These are phyloP conservation scores for Mesorhabditis spiculigera DNA, from an alignment of 2,888 invertebrate genomes.

Conservation along the genomic window DNA sequence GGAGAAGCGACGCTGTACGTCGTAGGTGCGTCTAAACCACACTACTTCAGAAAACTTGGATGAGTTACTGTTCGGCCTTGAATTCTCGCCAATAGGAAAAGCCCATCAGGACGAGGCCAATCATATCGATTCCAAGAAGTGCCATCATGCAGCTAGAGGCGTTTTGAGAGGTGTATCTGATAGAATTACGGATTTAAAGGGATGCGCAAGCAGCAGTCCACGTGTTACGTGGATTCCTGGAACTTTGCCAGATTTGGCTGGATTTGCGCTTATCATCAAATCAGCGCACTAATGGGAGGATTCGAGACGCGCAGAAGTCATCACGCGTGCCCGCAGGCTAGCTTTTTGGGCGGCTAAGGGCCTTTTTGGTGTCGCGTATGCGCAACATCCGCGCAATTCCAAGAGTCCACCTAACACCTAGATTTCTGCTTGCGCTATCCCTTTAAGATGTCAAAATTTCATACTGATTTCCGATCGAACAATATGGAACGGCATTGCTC, in stretches of 20 bases:
- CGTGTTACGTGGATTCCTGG: too few relatives aligned
- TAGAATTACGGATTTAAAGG: background rate
- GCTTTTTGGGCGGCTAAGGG: too few relatives aligned
- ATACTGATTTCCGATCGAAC: conserved; percentile 2
- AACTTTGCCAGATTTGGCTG: too few relatives aligned
- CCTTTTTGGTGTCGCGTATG: too few relatives aligned
- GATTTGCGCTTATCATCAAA: too few relatives aligned
- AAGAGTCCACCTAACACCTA: too few relatives aligned
- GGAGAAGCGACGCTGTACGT: background rate
- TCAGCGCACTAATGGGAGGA: too few relatives aligned
- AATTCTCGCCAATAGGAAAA: background rate
- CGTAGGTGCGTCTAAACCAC: background rate
- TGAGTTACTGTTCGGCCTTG: background rate
- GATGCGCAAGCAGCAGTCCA: too few relatives aligned
- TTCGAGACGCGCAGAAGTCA: too few relatives aligned
- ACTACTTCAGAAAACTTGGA: background rate
- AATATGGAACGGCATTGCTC: background rate
- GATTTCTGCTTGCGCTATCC: too few relatives aligned
- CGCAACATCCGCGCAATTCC: too few relatives aligned
- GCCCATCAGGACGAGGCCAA: background rate
- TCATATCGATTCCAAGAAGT: background rate
- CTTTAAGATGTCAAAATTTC: background rate
- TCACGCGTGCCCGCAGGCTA: too few relatives aligned
- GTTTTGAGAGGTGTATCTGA: background rate
- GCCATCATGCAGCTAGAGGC: background rate